phyloP scores from a whole-genome alignment of 2,888 invertebrate species.

The Invenusta paracnida region DNA sequence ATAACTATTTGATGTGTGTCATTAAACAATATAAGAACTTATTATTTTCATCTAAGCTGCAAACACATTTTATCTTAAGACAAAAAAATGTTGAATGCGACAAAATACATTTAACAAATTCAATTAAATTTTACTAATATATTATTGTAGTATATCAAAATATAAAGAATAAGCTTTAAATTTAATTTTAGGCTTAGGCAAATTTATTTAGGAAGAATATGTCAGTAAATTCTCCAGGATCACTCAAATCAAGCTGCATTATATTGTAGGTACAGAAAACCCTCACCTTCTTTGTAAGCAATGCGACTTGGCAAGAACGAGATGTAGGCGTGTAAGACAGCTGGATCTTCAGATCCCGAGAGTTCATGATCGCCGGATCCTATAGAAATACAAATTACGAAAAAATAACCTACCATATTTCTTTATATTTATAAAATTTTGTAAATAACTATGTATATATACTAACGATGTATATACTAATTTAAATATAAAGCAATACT shows the following conservation, averaged over 20 bases:
- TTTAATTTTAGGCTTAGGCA: background rate
- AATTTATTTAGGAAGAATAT: background rate
- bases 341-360: constrained; percentile 58
- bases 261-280: too few species aligned
- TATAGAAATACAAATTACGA: constrained; percentile 46
- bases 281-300: constrained; percentile 57
- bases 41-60: too few species aligned
- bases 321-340: constrained; percentile 58
- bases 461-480: background rate
- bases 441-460: too few species aligned
- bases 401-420: too few species aligned
- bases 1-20: too few species aligned
- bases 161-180: too few species aligned
- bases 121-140: too few species aligned
- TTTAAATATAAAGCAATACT: background rate
- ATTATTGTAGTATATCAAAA: too few species aligned
- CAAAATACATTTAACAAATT: too few species aligned
- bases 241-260: background rate
- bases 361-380: constrained; percentile 57
- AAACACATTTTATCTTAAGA: too few species aligned
- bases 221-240: background rate
- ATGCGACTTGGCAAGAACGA: constrained; percentile 56
- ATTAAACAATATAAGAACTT: too few species aligned
- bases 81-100: too few species aligned
- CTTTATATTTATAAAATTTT: background rate